These are phyloP conservation scores for Physocephala rufipes DNA, from an alignment of 2,888 invertebrate genomes.

Conservation along the genomic window DNA sequence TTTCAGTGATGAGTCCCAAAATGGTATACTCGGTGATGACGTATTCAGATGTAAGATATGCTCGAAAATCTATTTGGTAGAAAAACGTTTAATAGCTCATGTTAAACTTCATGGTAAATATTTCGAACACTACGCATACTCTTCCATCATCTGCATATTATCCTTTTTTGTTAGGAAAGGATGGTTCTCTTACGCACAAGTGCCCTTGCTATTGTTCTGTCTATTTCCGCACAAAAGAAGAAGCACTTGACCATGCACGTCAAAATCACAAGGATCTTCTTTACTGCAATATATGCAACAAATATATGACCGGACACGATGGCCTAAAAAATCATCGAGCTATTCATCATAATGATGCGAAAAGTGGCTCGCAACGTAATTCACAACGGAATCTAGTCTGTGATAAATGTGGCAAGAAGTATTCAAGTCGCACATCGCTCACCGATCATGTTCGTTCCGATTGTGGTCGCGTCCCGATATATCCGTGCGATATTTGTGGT, in stretches of 20 bases:
- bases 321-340: conserved; percentile 64
- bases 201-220: conserved; percentile 66
- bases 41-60: conserved; percentile 62
- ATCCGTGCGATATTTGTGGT: conserved; percentile 63
- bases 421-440: conserved; percentile 63
- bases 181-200: conserved; percentile 61
- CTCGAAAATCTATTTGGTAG: conserved; percentile 59
- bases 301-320: conserved; percentile 65
- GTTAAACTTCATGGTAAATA: conserved; percentile 57
- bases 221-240: conserved; percentile 63
- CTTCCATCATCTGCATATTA: background rate
- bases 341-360: conserved; percentile 48
- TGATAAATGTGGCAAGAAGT: conserved; percentile 64
- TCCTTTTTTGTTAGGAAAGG: conserved; percentile 45
- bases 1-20: conserved; percentile 52
- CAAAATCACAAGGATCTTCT: conserved; percentile 63
- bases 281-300: conserved; percentile 66
- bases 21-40: conserved; percentile 50
- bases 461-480: conserved; percentile 64
- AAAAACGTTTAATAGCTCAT: conserved; percentile 58
- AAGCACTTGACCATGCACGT: conserved; percentile 64
- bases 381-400: conserved; percentile 61
- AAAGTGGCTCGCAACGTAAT: conserved; percentile 47
- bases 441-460: conserved; percentile 66
- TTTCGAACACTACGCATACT: background rate